Base-by-base conservation (phyloP, 2,113 vertebrate genomes). In the Microcebus ravelobensis region DNA sequence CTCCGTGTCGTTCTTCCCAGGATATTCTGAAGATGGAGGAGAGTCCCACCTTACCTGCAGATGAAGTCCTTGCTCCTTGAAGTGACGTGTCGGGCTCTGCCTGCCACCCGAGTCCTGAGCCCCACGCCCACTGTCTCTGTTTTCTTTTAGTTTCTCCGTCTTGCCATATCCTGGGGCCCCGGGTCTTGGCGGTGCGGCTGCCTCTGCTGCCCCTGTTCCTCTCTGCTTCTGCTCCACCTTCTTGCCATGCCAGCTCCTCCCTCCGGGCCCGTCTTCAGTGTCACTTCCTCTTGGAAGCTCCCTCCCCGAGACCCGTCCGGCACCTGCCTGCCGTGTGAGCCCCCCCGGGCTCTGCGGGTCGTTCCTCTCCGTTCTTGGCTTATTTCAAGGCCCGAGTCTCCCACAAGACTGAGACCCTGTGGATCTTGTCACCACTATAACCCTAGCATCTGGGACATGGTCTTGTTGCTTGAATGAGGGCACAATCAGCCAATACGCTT, bases 401-500 rank as follows among this genome's bases (percentile, higher is more conserved):
- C 36, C 77, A 11, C 13, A 18, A 68, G 39, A 61, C 23, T 36
- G 27, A 25, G 36, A 21, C 65, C 45, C n/a, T 29, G 31, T 36
- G 31, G 5, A 29, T 48, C 31, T 20, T 71, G 14, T n/a, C 8
- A 55, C 17, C 39, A 34, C 0, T 15, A 9, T 21, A 2, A 70
- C 17, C 11, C 8, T 48, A 10, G 14, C 50, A 6, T 76, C 27
- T 57, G 3, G 48, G 42, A 45, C 5, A 8, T 15, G 6, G 14
- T 14, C 12, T 5, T 50, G 55, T 8, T 1, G 3, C 29, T 21
- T 12, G 71, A 14, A 4, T 5, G 12, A 12, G 20, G 39, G 18
- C 36, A 3, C 14, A 8, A 6, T n/a, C 20, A 27, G 27, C 39
- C 34, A 39, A 0, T 3, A 0, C 6, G 3, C 21, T 11, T 48